Evolutionary conservation across 92 coral and sea anemone genomes (phyloP).

Genomic region (Epizoanthus ramosus): DNA sequence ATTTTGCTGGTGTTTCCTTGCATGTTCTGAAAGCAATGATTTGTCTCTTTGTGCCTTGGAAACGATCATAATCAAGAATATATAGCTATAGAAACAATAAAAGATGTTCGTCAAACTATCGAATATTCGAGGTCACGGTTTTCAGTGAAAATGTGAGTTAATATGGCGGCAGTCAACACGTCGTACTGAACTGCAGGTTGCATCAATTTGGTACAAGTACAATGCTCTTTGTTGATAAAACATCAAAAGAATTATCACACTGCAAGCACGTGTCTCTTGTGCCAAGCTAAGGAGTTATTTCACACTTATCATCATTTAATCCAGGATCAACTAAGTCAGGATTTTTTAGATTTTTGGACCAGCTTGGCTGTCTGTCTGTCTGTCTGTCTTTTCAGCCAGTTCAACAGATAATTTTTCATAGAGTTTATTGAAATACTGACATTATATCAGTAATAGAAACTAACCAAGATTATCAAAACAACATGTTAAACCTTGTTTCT

Average conservation of each 20-base stretch:
- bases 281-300: neutral
- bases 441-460: no score
- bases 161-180: neutral
- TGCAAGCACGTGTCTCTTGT: neutral
- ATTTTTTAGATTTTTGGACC: neutral
- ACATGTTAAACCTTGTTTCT: no score
- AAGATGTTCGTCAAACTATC: neutral
- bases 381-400: no score
- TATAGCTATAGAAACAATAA: neutral
- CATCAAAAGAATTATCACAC: neutral
- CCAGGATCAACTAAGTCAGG: neutral
- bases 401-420: no score
- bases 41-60: neutral
- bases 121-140: neutral
- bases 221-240: slow-evolving; percentile 12
- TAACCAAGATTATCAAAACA: no score
- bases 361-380: neutral
- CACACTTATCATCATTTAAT: neutral
- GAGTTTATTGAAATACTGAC: no score
- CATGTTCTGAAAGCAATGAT: no score
- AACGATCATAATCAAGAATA: neutral
- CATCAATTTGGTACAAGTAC: neutral
- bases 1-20: neutral
- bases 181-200: neutral
- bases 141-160: neutral